Conservation (phyloP, 2,113 vertebrate species). For the Pelodiscus sinensis region DNA sequence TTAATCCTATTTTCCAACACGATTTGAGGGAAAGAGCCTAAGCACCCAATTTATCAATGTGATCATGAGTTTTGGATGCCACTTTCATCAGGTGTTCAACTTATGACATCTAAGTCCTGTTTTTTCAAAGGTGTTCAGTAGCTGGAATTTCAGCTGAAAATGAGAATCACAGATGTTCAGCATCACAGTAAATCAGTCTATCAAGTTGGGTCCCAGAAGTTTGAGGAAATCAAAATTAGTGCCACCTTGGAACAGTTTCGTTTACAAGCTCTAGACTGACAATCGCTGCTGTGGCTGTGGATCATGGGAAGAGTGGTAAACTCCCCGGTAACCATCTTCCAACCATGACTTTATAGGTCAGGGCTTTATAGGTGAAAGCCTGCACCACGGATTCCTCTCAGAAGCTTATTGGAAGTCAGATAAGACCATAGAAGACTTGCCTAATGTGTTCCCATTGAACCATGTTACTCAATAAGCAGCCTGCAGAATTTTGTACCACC, state of each 20-base stretch:
- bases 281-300: neutral
- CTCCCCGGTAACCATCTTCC: neutral
- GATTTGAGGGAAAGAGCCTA: neutral
- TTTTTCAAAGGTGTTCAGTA: neutral
- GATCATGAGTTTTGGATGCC: neutral
- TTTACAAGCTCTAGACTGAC: neutral
- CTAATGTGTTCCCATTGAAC: neutral
- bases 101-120: neutral
- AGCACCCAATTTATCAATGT: neutral
- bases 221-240: neutral
- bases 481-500: neutral
- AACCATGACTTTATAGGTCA: neutral
- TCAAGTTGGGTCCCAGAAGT: neutral
- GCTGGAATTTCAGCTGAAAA: neutral
- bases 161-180: neutral
- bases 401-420: neutral
- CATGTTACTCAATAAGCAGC: neutral
- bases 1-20: neutral
- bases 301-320: neutral
- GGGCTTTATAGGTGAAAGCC: neutral
- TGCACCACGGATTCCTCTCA: fast-evolving
- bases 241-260: neutral
- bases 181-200: neutral
- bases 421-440: neutral
- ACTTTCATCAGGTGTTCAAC: neutral